A percentile compares a stretch with the other conserved stretches of the same genome.
Conservation (phyloP, 2,888 invertebrate genomes). For the Drosophila vallismaia region DNA sequence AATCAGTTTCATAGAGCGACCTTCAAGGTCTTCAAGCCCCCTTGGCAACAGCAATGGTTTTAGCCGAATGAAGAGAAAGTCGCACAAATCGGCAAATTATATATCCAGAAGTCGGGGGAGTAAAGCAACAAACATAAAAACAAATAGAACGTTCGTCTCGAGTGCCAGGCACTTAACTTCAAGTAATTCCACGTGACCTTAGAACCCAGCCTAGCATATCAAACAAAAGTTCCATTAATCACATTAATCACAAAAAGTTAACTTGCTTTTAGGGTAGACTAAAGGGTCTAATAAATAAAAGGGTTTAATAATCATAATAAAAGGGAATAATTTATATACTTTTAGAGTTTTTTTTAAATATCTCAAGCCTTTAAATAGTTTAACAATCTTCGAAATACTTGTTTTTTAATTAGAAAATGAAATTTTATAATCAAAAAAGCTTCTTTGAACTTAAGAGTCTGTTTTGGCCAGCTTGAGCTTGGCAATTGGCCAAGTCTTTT, state of each 20-base stretch:
- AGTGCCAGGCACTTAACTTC: slow-evolving; percentile 9
- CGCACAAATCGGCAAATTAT: neutral
- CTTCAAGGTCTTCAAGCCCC: neutral
- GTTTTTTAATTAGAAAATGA: neutral
- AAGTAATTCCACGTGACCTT: slow-evolving; percentile 24
- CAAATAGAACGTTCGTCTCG: slow-evolving; percentile 24
- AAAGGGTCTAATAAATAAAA: neutral
- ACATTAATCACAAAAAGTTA: neutral
- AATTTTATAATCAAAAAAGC: neutral
- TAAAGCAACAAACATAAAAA: slow-evolving; percentile 11
- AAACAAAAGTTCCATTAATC: slow-evolving; percentile 1
- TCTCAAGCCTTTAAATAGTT: too few relatives aligned
- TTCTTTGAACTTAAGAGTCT: neutral
- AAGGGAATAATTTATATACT: too few relatives aligned
- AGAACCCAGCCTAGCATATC: slow-evolving; percentile 5
- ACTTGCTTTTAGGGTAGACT: neutral
- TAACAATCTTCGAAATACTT: neutral
- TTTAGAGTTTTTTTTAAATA: too few relatives aligned
- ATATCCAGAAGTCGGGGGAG: neutral
- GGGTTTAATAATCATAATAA: too few relatives aligned
- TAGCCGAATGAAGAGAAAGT: neutral
- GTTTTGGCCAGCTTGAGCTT: neutral
- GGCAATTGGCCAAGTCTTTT: neutral
- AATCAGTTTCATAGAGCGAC: neutral
- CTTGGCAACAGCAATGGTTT: neutral